These are phyloP conservation scores for Phalacrocorax carbo DNA, from an alignment of 2,113 vertebrate genomes.

Conservation along the genomic window DNA sequence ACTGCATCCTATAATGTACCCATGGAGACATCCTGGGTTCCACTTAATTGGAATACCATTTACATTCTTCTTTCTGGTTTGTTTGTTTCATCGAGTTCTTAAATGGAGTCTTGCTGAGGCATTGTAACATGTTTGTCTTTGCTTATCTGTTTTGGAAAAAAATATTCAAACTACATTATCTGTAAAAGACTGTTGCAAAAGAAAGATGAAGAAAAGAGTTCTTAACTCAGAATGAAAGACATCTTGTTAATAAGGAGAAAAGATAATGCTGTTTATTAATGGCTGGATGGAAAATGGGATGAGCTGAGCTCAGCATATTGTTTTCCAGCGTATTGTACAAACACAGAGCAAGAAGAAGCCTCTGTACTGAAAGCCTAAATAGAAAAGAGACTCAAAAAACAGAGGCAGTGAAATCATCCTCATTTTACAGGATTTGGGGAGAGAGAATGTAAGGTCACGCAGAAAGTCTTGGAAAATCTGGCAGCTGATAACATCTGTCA, in stretches of 20 bases:
- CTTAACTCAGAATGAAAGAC: background rate
- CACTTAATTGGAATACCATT: constrained; percentile 39
- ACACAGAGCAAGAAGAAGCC: background rate
- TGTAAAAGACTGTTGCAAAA: background rate
- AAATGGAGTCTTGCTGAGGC: background rate
- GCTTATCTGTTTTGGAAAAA: background rate
- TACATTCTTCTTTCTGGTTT: constrained; percentile 6
- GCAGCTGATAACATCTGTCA: background rate
- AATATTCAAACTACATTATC: background rate
- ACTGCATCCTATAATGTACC: constrained; percentile 11
- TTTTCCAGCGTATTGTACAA: background rate
- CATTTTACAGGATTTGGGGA: background rate
- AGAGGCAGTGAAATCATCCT: background rate
- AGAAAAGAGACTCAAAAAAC: background rate
- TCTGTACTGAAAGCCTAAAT: background rate
- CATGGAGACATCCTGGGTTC: background rate
- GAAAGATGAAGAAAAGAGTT: background rate
- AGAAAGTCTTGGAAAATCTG: background rate
- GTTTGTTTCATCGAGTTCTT: background rate
- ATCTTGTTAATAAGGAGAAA: background rate
- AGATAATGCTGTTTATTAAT: background rate
- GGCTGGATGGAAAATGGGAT: background rate
- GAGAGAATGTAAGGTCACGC: background rate
- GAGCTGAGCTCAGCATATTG: background rate
- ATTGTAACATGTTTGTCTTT: background rate